Conservation (phyloP, 2,113 vertebrate genomes). For the Rhinopomastus cyanomelas region DNA sequence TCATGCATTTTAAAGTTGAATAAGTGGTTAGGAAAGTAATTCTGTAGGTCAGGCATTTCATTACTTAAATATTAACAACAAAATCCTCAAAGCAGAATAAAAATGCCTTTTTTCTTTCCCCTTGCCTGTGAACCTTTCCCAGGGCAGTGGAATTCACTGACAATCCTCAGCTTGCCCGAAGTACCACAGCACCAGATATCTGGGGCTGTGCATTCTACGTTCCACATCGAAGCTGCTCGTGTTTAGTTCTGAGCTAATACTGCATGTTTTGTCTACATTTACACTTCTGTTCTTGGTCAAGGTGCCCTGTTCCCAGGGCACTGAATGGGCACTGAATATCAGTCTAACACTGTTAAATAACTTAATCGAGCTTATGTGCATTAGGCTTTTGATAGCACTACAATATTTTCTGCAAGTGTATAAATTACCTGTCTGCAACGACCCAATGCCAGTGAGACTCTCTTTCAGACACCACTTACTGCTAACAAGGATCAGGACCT, state of each 20-base stretch:
- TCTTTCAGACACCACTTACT: neutral
- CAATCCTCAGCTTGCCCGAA: neutral
- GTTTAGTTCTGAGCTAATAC: neutral
- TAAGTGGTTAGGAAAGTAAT: constrained; percentile 51
- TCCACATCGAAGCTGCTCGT: neutral
- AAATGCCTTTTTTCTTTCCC: neutral
- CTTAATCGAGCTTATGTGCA: neutral
- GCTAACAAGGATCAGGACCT: neutral
- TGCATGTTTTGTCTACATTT: neutral
- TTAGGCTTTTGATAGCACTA: neutral
- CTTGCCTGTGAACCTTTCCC: neutral
- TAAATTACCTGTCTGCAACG: neutral
- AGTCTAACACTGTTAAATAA: neutral
- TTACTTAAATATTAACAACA: constrained; percentile 44
- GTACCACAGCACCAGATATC: neutral
- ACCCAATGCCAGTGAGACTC: neutral
- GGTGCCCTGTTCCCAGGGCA: too few species aligned
- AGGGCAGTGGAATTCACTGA: neutral
- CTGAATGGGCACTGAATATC: neutral
- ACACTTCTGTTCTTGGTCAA: neutral
- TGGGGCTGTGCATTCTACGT: neutral
- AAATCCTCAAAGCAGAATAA: constrained; percentile 10
- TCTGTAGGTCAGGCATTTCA: constrained; percentile 21
- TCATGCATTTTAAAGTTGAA: constrained; percentile 40
- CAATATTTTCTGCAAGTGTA: neutral